Evolutionary conservation across 2,888 invertebrate species (phyloP), one percentile per base, ranked within the genome.

Genomic region (Meghimatium bilineatum): DNA sequence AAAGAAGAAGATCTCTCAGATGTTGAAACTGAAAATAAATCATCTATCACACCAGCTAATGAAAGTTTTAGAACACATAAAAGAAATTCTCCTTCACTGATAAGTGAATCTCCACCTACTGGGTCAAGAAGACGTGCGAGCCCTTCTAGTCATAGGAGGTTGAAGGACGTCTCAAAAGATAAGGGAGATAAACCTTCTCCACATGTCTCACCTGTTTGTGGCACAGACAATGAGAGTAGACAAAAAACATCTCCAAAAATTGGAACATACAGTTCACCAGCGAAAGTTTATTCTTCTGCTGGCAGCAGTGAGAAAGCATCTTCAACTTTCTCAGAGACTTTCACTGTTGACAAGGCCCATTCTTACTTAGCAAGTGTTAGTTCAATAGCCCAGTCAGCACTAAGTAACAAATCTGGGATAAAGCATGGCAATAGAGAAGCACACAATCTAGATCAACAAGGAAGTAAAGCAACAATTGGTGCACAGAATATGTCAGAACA

Each of bases 311-410:
- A 38, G 6, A 79, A 38, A 17, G 32, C 20, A 52, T 52, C 79
- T 12, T 79, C 79, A 17, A 80, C 66, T 69, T 80, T 91, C 86
- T 90, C 91, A 17, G 90, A 89, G 67, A 91, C 90, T 12, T 90
- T 90, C 83, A 90, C 90, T 56, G 85, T 91, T 26, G 90, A 91
- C 60, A 88, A 89, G 67, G 89, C 88, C 72, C 88, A 87, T 76
- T 91, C 90, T 36, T 87, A 88, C 76, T 78, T 91, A 52, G 86
- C 88, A 71, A 89, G 88, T 74, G 85, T 90, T 71, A 87, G 84
- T 84, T 85, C 87, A 36, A 89, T 87, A 72, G 85, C 87, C 32
- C 78, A 80, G 44, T 72, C 69, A 26, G 72, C 36, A 23, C 79
- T 83, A n/a, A 44, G 32, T 32, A 38, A 67, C 56, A 80, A 36